Percentiles rank a stretch among this genome's conserved stretches.
Conservation (phyloP, 2,113 vertebrate species). For the Chrysemys picta region DNA sequence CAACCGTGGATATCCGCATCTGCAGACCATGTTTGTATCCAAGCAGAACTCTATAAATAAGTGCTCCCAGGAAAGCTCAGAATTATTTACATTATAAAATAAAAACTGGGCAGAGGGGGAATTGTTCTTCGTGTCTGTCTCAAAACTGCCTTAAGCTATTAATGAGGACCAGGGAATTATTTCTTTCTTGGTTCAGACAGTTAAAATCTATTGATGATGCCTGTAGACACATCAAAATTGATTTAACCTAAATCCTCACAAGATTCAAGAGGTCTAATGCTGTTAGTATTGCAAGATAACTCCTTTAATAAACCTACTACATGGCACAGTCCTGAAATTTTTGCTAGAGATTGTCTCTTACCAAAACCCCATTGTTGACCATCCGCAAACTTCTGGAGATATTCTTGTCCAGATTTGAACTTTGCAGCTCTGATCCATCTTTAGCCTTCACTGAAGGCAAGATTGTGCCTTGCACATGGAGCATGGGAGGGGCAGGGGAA, state of each 20-base stretch:
- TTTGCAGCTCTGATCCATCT: not conserved
- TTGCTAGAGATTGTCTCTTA: not conserved
- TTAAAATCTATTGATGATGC: not conserved
- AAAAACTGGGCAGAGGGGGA: not conserved
- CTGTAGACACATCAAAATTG: not conserved
- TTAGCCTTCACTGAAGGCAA: not conserved
- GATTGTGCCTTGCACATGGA: not conserved
- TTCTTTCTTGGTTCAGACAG: not conserved
- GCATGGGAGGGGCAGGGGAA: not conserved
- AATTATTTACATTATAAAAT: not conserved
- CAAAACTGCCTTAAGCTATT: not conserved
- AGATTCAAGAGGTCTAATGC: rapidly evolving
- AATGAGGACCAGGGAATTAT: not conserved
- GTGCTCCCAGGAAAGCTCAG: not conserved
- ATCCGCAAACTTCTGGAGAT: rapidly evolving
- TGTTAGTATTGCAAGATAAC: not conserved
- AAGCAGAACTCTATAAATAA: too few relatives aligned
- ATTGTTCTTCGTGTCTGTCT: not conserved
- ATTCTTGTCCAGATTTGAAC: not conserved
- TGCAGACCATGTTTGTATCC: too few relatives aligned
- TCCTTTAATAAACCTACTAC: not conserved
- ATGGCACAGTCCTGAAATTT: not conserved
- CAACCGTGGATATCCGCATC: too few relatives aligned
- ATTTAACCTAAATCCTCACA: not conserved
- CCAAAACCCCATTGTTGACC: too few relatives aligned